These are phyloP conservation scores for Anagyrus pseudococci DNA, from an alignment of 2,888 invertebrate genomes.

Conservation along the genomic window DNA sequence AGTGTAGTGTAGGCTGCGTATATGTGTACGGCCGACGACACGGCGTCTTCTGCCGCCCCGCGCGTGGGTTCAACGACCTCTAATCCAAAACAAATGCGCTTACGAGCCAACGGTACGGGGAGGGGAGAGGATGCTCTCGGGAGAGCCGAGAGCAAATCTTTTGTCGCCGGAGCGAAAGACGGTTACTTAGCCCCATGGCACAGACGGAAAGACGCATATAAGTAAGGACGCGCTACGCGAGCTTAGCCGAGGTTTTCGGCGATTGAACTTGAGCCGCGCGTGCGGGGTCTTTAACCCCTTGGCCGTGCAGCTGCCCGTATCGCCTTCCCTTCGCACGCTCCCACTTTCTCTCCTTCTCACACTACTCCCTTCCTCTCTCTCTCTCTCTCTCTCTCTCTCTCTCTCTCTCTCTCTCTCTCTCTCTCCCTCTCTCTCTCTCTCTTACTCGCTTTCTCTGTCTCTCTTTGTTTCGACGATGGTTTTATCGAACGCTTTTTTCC, in stretches of 20 bases:
- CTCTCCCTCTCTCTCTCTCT: no score
- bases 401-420: no score
- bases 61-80: conserved; percentile 51
- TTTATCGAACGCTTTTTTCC: no score
- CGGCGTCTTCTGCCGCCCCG: conserved; percentile 25
- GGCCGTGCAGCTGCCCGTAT: background rate
- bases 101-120: no score
- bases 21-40: conserved; percentile 7
- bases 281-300: conserved; percentile 3
- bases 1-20: background rate
- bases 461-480: no score
- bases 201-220: no score
- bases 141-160: no score
- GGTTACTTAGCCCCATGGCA: no score
- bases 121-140: no score
- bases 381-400: no score
- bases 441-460: no score
- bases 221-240: background rate
- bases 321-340: background rate
- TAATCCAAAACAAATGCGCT: conserved; percentile 56
- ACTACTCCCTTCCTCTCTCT: background rate
- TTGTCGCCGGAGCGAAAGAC: background rate
- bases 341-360: background rate
- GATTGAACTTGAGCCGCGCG: conserved; percentile 1
- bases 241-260: background rate